Percentiles rank a stretch among this genome's conserved stretches.
Evolutionary conservation across 64 coral and sea anemone genomes (phyloP).

Genomic region (Porites lutea): DNA sequence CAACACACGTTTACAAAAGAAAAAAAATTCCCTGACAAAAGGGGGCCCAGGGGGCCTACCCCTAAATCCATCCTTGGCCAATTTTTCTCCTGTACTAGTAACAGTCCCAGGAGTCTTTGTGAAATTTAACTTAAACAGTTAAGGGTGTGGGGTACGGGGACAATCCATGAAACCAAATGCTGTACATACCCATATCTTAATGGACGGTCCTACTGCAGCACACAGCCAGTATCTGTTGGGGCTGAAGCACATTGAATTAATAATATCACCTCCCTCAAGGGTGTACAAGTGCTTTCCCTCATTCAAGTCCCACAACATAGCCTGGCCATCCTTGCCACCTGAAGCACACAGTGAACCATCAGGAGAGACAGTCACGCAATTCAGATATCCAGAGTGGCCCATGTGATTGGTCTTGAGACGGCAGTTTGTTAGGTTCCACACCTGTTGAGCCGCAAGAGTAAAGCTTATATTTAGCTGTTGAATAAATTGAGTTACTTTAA

Average conservation of each 20-base stretch:
- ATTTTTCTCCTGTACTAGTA: no score
- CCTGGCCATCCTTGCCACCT: constrained; percentile 96
- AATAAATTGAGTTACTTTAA: no score
- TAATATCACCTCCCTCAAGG: constrained; percentile 87
- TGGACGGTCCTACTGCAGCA: constrained; percentile 89
- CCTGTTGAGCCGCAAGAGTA: constrained; percentile 24
- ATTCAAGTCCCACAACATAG: constrained; percentile 99
- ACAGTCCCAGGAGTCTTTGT: no score
- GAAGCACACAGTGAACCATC: constrained; percentile 98
- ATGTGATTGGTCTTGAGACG: constrained; percentile 99
- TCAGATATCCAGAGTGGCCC: constrained; percentile 95
- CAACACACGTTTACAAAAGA: no score
- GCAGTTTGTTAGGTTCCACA: constrained; percentile 99
- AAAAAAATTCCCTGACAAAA: no score
- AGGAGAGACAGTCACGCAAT: constrained; percentile 97
- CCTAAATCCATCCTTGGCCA: no score
- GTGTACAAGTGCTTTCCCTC: constrained; percentile 99
- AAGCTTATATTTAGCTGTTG: background rate
- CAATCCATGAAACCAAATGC: background rate
- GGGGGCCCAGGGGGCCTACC: no score
- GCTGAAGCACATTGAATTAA: constrained; percentile 97
- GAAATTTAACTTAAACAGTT: background rate
- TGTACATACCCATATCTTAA: constrained; percentile 97
- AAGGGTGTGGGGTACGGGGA: background rate
- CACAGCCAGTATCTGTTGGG: constrained; percentile 99